A percentile compares a stretch with the other conserved stretches of the same genome.
Conservation (phyloP, 2,888 invertebrate species). For the Toxonevra muliebris region DNA sequence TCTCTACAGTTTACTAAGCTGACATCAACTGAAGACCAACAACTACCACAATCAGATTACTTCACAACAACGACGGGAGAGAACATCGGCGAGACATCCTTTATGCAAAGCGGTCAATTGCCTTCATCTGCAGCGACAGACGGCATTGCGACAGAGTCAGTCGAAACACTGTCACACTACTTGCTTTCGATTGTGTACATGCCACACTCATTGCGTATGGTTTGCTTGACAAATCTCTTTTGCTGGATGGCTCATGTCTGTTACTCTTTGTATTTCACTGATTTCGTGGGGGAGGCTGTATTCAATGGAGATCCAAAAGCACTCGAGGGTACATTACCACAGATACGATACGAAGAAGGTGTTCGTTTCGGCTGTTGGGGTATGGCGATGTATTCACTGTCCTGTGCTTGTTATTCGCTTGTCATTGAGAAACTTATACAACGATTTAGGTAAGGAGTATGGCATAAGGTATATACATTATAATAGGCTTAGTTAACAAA, state of each 20-base stretch:
- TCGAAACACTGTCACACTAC: conserved; percentile 77
- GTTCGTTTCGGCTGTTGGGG: conserved; percentile 96
- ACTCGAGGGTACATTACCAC: conserved; percentile 71
- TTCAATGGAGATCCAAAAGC: conserved; percentile 70
- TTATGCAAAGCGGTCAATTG: conserved; percentile 35
- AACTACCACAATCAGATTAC: conserved; percentile 39
- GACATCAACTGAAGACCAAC: conserved; percentile 35
- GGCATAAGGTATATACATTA: background rate
- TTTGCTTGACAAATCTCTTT: conserved; percentile 93
- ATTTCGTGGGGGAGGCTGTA: conserved; percentile 74
- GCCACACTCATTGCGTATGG: conserved; percentile 85
- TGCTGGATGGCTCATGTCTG: conserved; percentile 99
- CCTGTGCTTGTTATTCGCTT: conserved; percentile 91
- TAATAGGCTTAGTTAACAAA: background rate
- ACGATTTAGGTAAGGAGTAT: conserved; percentile 70
- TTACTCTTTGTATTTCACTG: conserved; percentile 95
- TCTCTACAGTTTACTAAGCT: conserved; percentile 37
- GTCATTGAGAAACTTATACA: conserved; percentile 87
- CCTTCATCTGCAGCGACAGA: conserved; percentile 9
- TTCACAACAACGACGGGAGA: conserved; percentile 33
- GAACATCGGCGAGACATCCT: conserved; percentile 46
- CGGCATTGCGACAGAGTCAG: conserved; percentile 35
- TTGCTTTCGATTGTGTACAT: conserved; percentile 89
- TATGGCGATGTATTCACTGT: conserved; percentile 95
- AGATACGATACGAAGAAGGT: conserved; percentile 85